Percentiles rank a stretch among this genome's conserved stretches.
These are phyloP conservation scores for Watsonalla cultraria DNA, from an alignment of 2,888 invertebrate species.

Conservation along the genomic window DNA sequence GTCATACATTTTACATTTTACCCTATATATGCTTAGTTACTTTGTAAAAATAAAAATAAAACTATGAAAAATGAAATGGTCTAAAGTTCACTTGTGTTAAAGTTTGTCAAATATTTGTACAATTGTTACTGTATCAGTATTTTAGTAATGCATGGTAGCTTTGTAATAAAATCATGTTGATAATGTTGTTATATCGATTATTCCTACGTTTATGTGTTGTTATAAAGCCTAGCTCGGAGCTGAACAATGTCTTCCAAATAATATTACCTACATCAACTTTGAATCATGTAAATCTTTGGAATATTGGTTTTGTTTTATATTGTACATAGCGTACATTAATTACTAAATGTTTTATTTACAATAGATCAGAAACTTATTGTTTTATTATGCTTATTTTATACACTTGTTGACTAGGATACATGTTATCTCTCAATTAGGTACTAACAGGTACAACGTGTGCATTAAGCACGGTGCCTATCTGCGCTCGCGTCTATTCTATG, in stretches of 20 bases:
- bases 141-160: slow-evolving; percentile 11
- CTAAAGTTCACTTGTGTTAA: background rate
- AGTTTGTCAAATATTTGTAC: slow-evolving; percentile 8
- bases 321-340: slow-evolving; percentile 15
- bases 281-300: slow-evolving; percentile 47
- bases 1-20: background rate
- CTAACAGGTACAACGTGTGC: slow-evolving; percentile 8
- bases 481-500: background rate
- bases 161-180: slow-evolving; percentile 9
- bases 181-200: slow-evolving; percentile 24
- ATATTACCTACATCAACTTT: slow-evolving; percentile 27
- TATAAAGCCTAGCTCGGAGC: slow-evolving; percentile 26
- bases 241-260: slow-evolving; percentile 59
- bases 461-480: too few species aligned
- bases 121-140: slow-evolving; percentile 20
- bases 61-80: background rate
- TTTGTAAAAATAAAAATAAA: background rate
- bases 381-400: slow-evolving; percentile 19
- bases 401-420: slow-evolving; percentile 11
- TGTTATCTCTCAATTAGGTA: slow-evolving; percentile 4
- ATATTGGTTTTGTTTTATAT: slow-evolving; percentile 48
- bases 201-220: slow-evolving; percentile 16
- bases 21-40: background rate
- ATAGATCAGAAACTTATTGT: slow-evolving; percentile 6
- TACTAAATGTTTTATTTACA: slow-evolving; percentile 16